A percentile compares a stretch with the other conserved stretches of the same genome.
phyloP scores from a whole-genome alignment of 1,140 invertebrate species.

The Pentalonia nigronervosa region DNA sequence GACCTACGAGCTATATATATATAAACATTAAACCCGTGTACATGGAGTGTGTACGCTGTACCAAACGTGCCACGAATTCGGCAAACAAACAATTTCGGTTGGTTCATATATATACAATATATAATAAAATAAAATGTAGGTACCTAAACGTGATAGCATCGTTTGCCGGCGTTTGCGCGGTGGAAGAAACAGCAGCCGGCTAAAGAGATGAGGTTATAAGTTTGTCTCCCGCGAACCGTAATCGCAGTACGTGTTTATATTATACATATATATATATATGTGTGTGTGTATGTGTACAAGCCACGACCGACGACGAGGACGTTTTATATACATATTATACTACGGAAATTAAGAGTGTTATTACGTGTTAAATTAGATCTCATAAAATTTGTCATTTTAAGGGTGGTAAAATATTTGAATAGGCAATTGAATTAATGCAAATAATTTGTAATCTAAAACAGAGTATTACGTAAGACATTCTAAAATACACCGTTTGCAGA shows the following conservation, averaged over 20 bases:
- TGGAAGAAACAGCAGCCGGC: neutral
- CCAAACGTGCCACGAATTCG: constrained; percentile 51
- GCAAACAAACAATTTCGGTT: constrained; percentile 47
- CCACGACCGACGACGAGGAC: neutral
- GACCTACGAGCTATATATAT: neutral
- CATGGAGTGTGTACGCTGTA: constrained; percentile 3
- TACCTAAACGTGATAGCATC: constrained; percentile 29
- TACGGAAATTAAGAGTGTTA: neutral
- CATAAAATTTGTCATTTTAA: neutral
- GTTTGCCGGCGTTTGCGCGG: neutral
- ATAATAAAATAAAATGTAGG: constrained; percentile 26
- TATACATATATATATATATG: neutral
- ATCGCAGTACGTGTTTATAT: neutral
- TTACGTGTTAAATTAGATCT: neutral
- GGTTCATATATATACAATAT: neutral
- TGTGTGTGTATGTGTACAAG: neutral
- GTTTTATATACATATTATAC: neutral
- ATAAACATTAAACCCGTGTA: neutral
- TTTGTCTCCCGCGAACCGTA: neutral
- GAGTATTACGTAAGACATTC: neutral
- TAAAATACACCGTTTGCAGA: too few relatives aligned
- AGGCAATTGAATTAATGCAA: neutral
- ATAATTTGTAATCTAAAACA: neutral
- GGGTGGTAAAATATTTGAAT: neutral
- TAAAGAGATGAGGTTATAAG: constrained; percentile 7